Evolutionary conservation across 2,113 vertebrate genomes (phyloP).

Genomic region (Callithrix jacchus): DNA sequence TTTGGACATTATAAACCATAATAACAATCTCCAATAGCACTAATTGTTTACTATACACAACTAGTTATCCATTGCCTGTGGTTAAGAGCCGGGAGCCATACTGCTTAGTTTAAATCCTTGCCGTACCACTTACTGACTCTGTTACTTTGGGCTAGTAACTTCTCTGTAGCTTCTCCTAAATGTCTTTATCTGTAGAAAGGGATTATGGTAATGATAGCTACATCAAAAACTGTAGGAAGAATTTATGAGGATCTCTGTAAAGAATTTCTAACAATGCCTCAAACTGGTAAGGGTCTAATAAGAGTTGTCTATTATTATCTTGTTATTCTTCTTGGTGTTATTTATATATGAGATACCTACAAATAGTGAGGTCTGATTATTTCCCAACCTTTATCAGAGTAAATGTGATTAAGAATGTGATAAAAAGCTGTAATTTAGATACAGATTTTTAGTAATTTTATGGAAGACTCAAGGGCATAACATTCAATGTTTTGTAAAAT

Average conservation of each 20-base stretch:
- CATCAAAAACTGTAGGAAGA: background rate
- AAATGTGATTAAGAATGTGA: conserved; percentile 1
- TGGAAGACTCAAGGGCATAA: background rate
- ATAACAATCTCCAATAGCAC: background rate
- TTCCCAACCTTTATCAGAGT: background rate
- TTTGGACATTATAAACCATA: background rate
- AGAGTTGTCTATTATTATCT: background rate
- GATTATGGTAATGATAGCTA: background rate
- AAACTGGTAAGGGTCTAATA: background rate
- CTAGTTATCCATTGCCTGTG: background rate
- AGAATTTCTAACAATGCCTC: background rate
- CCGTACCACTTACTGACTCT: background rate
- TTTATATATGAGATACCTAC: background rate
- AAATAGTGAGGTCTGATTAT: background rate
- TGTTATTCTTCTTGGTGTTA: background rate
- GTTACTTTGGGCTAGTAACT: background rate
- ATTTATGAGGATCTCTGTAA: background rate
- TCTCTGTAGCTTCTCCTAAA: background rate
- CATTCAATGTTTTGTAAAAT: background rate
- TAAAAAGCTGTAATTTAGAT: background rate
- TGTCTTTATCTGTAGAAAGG: background rate
- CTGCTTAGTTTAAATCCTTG: background rate
- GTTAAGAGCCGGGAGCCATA: background rate
- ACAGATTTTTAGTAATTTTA: background rate
- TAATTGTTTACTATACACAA: background rate